Base-by-base conservation (phyloP, 2,888 invertebrate genomes). In the Dicroscelio sp. region DNA sequence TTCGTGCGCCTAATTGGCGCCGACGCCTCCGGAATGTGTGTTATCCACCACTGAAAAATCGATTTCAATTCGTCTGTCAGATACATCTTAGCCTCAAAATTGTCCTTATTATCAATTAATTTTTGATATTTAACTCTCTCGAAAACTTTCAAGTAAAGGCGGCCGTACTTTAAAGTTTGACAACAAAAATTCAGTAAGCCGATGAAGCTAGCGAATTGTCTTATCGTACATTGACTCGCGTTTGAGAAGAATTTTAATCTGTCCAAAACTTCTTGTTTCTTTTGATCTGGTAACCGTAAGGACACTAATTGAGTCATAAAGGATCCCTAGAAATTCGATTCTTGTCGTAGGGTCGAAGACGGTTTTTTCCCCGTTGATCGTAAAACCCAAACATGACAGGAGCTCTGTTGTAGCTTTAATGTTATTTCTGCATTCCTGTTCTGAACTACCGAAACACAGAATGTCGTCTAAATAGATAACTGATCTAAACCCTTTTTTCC, bases 321-420 rank as follows among this genome's bases (percentile, higher is more conserved):
- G 86, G 25, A 92, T 48, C 0, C 88, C 92, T 27, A 88, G 23
- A 35, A 78, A 90, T 60, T 88, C 83, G 14, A 60, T 31, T 33
- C 25, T 69, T 38, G 35, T 20, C 14, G 43, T 80, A 31, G 20
- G n/a, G 20, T 76, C 67, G 23, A 38, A 38, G 0, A 20, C 25
- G 0, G 38, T 69, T 25, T 69, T 69, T 14, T 33, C n/a, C 23
- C 5, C 14, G 43, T 69, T 69, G 2, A 69, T 33, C 1, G 25
- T 5, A 23, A 69, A 69, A 23, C 69, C 69, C 25, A 69, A 25
- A 3, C 6, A 23, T 3, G 1, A 27, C 38, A 69, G 43, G 25
- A 69, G 20, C 1, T 23, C 23, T 25, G 14, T 23, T 2, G 25
- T 69, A 14, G 4, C 10, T 14, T 23, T 69, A 33, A 69, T 25